A percentile compares a stretch with the other conserved stretches of the same genome.
These are phyloP conservation scores for Xiphorhynchus elegans DNA, from an alignment of 2,113 vertebrate species.

Conservation along the genomic window DNA sequence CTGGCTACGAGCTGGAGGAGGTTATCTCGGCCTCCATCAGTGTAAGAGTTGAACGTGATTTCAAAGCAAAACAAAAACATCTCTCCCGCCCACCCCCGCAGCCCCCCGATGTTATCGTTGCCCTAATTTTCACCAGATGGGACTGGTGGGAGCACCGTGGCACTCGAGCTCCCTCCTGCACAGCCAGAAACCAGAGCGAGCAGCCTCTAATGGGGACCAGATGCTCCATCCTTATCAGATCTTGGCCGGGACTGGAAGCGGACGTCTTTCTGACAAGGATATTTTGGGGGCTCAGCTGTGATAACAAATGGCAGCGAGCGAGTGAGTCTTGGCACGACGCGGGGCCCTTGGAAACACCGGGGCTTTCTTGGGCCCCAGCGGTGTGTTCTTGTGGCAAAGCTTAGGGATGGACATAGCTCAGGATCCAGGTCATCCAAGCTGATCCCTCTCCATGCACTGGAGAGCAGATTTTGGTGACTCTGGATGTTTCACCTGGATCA, in stretches of 20 bases:
- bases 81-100: neutral
- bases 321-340: constrained; percentile 33
- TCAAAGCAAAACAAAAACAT: constrained; percentile 65
- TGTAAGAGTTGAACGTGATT: constrained; percentile 62
- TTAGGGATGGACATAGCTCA: neutral
- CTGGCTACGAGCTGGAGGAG: neutral
- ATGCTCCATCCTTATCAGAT: constrained; percentile 69
- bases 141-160: neutral
- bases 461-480: neutral
- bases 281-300: constrained; percentile 69
- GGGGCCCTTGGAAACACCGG: neutral
- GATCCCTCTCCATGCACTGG: fast-evolving
- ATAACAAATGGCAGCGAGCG: constrained; percentile 57
- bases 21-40: constrained; percentile 57
- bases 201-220: constrained; percentile 66
- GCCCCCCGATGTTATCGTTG: constrained; percentile 45
- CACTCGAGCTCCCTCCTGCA: neutral
- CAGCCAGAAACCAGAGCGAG: neutral
- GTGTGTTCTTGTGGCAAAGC: neutral
- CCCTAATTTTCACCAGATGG: constrained; percentile 71
- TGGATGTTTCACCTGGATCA: neutral
- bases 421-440: neutral
- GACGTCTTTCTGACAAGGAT: constrained; percentile 63
- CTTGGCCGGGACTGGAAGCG: constrained; percentile 45
- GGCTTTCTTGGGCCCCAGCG: neutral